phyloP scores from a whole-genome alignment of 2,888 invertebrate genomes.

The Hypomecis atomaria region DNA sequence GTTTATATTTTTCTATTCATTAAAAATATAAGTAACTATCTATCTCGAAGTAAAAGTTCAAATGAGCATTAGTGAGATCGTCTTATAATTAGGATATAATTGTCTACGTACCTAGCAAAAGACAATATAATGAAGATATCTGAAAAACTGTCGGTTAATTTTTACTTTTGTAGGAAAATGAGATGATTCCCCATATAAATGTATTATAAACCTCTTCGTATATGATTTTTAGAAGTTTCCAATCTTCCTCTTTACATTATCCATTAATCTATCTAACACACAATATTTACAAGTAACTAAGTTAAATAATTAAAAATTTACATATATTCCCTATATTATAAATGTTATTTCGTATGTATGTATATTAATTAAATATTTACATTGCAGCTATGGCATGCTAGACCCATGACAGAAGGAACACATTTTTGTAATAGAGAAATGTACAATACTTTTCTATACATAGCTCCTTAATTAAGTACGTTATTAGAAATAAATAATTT shows the following conservation, averaged over 20 bases:
- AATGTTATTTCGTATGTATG: conserved; percentile 21
- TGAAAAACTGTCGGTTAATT: no score
- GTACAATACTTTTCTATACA: conserved; percentile 50
- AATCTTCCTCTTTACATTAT: conserved; percentile 41
- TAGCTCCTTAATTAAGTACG: conserved; percentile 58
- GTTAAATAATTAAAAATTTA: conserved; percentile 44
- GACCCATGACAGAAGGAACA: conserved; percentile 60
- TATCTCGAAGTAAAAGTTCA: no score
- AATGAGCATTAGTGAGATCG: no score
- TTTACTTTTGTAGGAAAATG: no score
- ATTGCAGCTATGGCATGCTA: conserved; percentile 57
- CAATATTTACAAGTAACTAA: conserved; percentile 62
- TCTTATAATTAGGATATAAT: no score
- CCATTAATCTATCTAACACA: conserved; percentile 54
- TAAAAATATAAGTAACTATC: no score
- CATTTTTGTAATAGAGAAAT: conserved; percentile 50
- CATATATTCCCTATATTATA: conserved; percentile 43
- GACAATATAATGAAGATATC: no score
- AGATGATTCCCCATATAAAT: neutral
- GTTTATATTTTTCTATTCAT: no score
- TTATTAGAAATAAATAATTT: conserved; percentile 65
- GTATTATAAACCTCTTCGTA: neutral
- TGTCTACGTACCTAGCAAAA: no score
- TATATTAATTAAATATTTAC: conserved; percentile 53
- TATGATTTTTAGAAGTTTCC: conserved; percentile 23